These are phyloP conservation scores for Tortricodes alternella DNA, from an alignment of 2,888 invertebrate species.

Conservation along the genomic window DNA sequence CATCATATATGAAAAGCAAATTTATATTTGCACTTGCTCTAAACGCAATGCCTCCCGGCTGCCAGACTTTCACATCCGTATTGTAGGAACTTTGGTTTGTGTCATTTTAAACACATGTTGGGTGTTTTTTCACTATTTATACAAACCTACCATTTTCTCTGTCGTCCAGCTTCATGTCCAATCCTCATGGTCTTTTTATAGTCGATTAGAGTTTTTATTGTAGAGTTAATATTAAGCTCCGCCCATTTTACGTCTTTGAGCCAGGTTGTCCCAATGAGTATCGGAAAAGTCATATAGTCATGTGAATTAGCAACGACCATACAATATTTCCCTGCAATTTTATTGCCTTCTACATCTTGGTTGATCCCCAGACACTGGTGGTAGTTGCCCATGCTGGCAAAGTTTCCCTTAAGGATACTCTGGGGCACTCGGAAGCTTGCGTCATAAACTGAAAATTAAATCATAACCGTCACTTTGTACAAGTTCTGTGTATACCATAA, in stretches of 20 bases:
- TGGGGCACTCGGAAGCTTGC: constrained; percentile 49
- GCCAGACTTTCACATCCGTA: no score
- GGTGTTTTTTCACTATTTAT: background rate
- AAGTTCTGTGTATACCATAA: no score
- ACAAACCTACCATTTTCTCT: background rate
- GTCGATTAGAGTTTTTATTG: background rate
- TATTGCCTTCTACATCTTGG: constrained; percentile 32
- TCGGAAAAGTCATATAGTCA: constrained; percentile 35
- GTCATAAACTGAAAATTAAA: constrained; percentile 45
- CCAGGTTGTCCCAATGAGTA: background rate
- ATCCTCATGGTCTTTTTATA: background rate
- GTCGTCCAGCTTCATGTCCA: background rate
- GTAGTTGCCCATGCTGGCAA: constrained; percentile 50
- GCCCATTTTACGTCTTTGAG: background rate
- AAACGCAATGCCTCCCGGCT: no score
- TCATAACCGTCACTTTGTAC: background rate
- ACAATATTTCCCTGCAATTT: constrained; percentile 55
- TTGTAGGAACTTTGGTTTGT: no score
- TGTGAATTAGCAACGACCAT: constrained; percentile 44
- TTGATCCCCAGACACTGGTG: constrained; percentile 49
- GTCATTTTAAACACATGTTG: background rate
- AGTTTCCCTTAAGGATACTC: constrained; percentile 44
- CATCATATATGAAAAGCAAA: no score
- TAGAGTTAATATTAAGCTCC: background rate
- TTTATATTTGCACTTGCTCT: no score